Conservation (phyloP, 2,888 invertebrate genomes). For the Tachina grossa region DNA sequence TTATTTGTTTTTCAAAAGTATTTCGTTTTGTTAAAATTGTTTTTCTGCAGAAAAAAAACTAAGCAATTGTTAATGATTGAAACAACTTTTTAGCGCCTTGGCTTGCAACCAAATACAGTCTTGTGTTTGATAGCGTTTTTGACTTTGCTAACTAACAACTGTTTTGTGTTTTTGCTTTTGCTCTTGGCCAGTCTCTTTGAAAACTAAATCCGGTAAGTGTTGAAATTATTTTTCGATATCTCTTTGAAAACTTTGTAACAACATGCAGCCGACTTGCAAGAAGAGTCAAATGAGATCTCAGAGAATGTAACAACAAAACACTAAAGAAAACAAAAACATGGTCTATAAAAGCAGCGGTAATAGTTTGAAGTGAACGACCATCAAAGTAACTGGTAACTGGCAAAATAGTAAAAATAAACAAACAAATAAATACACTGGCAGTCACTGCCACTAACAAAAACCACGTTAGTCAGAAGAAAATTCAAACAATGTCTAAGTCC, state of each 20-base stretch:
- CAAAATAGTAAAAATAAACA: constrained; percentile 28
- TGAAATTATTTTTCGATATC: not conserved
- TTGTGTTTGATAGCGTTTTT: constrained; percentile 9
- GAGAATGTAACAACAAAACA: constrained; percentile 42
- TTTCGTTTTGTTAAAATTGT: not conserved
- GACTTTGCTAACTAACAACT: constrained; percentile 6
- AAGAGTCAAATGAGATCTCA: constrained; percentile 34
- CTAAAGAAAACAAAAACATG: constrained; percentile 38
- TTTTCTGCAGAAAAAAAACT: constrained; percentile 30
- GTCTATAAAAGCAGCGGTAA: constrained; percentile 68
- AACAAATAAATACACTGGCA: not conserved
- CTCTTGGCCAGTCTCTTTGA: not conserved
- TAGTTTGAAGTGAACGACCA: constrained; percentile 71
- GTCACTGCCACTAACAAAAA: constrained; percentile 30
- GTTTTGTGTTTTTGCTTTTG: constrained; percentile 13
- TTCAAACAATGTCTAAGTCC: constrained; percentile 46
- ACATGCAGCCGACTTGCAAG: constrained; percentile 35
- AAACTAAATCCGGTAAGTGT: constrained; percentile 42
- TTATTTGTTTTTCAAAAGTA: constrained; percentile 5
- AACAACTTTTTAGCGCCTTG: constrained; percentile 55
- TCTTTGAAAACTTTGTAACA: constrained; percentile 18
- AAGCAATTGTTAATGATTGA: constrained; percentile 4
- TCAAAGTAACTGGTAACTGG: constrained; percentile 68
- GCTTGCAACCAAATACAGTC: constrained; percentile 25
- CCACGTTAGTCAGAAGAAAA: constrained; percentile 57